Evolutionary conservation across 2,113 vertebrate genomes (phyloP), one percentile per base, ranked within the genome.

Genomic region (Laterallus jamaicensis): DNA sequence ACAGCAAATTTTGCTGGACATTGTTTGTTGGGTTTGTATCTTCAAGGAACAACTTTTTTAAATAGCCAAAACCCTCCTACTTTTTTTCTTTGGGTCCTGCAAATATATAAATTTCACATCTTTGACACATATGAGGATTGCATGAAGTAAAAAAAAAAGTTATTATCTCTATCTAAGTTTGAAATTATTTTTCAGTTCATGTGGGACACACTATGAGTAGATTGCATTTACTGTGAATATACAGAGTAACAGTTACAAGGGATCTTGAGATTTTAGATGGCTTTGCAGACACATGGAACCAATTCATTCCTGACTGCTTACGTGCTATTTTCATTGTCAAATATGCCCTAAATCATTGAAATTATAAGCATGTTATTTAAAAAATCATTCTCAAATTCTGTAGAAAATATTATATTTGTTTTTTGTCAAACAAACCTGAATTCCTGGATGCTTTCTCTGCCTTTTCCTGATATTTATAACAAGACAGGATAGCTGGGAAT

Each of bases 121-220:
- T 74, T 74, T 44, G 20, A 55, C 15, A n/a, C 0, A 0, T 9
- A 17, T n/a, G 19, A 70, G 4, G 9, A 56, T 70, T 59, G 40
- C 6, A 21, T 31, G 20, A 79, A 71, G 12, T 44, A 19, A 77
- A 92, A 58, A 74, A 55, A 24, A 3, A 9, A n/a, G 29, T 63
- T 67, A 4, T 26, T 85, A 11, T 10, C 39, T 29, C 55, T 59
- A 64, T 18, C 37, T 5, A 59, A 64, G 6, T 18, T 55, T 68
- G 29, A 82, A 79, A 52, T 73, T n/a, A 56, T 44, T 68, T 87
- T 82, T 76, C 15, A 1, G 1, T 32, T 85, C 11, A 4, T 39
- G 17, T 75, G 29, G 21, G 31, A 52, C 7, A 58, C 17, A 22
- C 4, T 35, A 0, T 16, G 52, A 56, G 12, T 55, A 86, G 11